Base-by-base conservation (phyloP, 2,113 vertebrate genomes). In the Clinocottus analis region DNA sequence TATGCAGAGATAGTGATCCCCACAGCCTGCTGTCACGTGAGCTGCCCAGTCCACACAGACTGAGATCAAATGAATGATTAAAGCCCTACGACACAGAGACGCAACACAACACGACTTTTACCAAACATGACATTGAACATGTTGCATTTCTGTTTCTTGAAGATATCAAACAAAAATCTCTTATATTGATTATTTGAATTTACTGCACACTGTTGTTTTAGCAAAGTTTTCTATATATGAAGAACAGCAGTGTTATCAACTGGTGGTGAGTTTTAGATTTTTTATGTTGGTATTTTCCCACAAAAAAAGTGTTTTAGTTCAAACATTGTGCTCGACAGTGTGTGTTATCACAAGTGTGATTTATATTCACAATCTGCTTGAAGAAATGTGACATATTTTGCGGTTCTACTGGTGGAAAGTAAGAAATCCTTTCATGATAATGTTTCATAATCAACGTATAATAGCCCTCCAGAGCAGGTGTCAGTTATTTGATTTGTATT, bases 21-120 rank as follows among this genome's bases (percentile, higher is more conserved):
- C 51, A 58, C 65, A 19, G 66, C 68, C 11, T n/a, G 41, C 31
- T 56, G 55, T 4, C 21, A 25, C 13, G 0, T 41, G 69, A 77
- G 77, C 75, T 59, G 47, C 81, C 72, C 62, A 68, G 39, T 86
- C 81, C 60, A 72, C 77, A 77, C 51, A 51, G 90, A 89, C 84
- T 78, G 1, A 64, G 37, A 85, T 91, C 85, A 75, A 19, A n/a
- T 6, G 8, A n/a, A 31, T 13, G 35, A 51, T 3, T 10, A 25
- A 27, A 2, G 33, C 25, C 39, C 13, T 10, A 8, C 25, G 21
- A 41, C 47, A 47, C 23, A 33, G 23, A 55, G n/a, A 27, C 27
- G 23, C 23, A 55, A 25, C 2, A 13, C 6, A 56, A 55, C 3
- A 10, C n/a, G 12, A 55, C 51, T 2, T 55, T 51, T 51, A 51